phyloP scores from a whole-genome alignment of 2,113 vertebrate species.

The Nothoprocta perdicaria region DNA sequence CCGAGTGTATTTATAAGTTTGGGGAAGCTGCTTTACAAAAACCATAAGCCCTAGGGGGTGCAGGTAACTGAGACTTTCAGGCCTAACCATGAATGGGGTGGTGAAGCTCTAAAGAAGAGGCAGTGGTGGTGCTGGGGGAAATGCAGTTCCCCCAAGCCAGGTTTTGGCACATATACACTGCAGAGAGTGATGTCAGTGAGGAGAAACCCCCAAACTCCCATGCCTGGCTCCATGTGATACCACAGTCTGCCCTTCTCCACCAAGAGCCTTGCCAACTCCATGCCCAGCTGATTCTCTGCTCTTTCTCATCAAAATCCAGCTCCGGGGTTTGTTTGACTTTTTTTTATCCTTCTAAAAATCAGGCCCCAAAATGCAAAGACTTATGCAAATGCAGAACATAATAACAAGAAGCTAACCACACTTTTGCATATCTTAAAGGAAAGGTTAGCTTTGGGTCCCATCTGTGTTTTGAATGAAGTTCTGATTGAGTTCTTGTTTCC shows the following conservation, averaged over 20 bases:
- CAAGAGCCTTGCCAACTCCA: background rate
- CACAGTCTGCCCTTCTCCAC: background rate
- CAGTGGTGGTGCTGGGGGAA: background rate
- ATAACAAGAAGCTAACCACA: slow-evolving; percentile 61
- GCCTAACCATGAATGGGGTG: background rate
- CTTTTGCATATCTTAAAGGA: slow-evolving; percentile 65
- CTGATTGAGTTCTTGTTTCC: slow-evolving; percentile 69
- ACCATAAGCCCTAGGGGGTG: background rate
- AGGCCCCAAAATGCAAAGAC: slow-evolving; percentile 51
- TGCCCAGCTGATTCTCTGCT: slow-evolving; percentile 3
- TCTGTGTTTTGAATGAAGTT: slow-evolving; percentile 51
- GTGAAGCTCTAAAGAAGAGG: background rate
- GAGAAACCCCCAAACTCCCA: rapidly evolving
- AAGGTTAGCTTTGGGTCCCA: slow-evolving; percentile 68
- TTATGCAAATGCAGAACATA: slow-evolving; percentile 34
- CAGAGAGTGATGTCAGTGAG: background rate
- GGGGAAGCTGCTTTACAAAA: background rate
- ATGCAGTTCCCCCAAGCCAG: background rate
- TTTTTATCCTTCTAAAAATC: slow-evolving; percentile 47
- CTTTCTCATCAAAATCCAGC: slow-evolving; percentile 55
- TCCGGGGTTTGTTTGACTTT: slow-evolving; percentile 18
- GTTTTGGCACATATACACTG: background rate
- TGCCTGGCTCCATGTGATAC: rapidly evolving
- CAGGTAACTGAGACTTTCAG: background rate
- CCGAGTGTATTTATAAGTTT: background rate